Evolutionary conservation across 2,113 vertebrate species (phyloP).

Genomic region (Oncorhynchus mykiss): DNA sequence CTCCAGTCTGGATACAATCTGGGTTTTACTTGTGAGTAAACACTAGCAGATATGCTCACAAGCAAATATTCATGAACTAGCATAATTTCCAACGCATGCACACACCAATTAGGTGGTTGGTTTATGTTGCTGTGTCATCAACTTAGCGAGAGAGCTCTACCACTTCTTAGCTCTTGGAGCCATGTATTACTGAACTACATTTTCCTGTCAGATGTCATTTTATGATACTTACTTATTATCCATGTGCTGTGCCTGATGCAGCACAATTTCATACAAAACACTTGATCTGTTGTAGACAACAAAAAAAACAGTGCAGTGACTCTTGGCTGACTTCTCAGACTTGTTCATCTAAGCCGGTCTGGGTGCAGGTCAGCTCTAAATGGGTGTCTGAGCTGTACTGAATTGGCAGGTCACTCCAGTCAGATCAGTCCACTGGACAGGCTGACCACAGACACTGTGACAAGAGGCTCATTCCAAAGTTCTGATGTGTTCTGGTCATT

Average conservation of each 20-base stretch:
- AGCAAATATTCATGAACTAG: neutral
- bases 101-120: neutral
- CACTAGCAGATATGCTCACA: neutral
- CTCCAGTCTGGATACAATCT: neutral
- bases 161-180: neutral
- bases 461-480: conserved; percentile 10
- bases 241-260: no score
- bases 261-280: no score
- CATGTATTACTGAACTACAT: conserved; percentile 1
- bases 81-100: conserved; percentile 1
- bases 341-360: neutral
- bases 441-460: neutral
- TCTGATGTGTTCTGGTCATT: conserved; percentile 9
- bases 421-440: neutral
- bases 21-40: conserved; percentile 1
- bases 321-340: neutral
- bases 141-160: neutral
- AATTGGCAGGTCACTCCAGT: no score
- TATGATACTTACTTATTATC: no score
- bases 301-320: neutral
- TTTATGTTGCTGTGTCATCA: neutral
- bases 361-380: neutral
- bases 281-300: neutral
- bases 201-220: no score
- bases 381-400: no score